A percentile compares a stretch with the other conserved stretches of the same genome.
Conservation (phyloP, 2,888 invertebrate genomes). For the Plusia festucae region DNA sequence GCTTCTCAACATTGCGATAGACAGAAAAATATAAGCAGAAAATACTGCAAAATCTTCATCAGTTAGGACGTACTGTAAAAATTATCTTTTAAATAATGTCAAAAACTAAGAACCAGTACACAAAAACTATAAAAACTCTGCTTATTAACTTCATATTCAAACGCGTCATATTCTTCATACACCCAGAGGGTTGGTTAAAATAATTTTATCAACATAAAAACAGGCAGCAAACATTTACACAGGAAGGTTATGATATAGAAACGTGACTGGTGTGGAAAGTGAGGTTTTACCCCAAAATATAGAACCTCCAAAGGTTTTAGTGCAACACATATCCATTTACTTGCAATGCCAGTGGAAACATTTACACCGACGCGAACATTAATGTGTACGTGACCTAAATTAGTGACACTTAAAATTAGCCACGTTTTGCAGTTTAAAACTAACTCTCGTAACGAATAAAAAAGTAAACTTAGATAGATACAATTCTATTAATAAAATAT, state of each 20-base stretch:
- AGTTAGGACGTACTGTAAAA: too few species aligned
- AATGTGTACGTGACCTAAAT: constrained; percentile 26
- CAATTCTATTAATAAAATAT: too few species aligned
- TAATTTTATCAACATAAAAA: constrained; percentile 45
- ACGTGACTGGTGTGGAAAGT: constrained; percentile 55
- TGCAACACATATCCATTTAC: constrained; percentile 43
- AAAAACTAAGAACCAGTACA: too few species aligned
- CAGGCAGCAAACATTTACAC: constrained; percentile 39
- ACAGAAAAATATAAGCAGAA: too few species aligned
- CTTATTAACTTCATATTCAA: too few species aligned
- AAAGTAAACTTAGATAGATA: neutral
- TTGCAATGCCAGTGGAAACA: constrained; percentile 29
- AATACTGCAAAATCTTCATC: too few species aligned
- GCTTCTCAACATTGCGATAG: too few species aligned
- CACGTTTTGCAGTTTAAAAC: neutral
- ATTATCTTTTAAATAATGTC: too few species aligned
- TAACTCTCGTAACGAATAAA: neutral
- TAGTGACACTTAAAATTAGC: constrained; percentile 7
- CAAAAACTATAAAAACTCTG: too few species aligned
- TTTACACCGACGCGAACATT: constrained; percentile 34
- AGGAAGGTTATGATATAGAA: constrained; percentile 55
- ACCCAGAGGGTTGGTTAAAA: constrained; percentile 19
- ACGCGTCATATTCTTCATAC: neutral
- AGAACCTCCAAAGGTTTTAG: constrained; percentile 41
- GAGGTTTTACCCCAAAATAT: constrained; percentile 29